Evolutionary conservation across 2,888 invertebrate genomes (phyloP).

Genomic region (Arctia plantaginis): DNA sequence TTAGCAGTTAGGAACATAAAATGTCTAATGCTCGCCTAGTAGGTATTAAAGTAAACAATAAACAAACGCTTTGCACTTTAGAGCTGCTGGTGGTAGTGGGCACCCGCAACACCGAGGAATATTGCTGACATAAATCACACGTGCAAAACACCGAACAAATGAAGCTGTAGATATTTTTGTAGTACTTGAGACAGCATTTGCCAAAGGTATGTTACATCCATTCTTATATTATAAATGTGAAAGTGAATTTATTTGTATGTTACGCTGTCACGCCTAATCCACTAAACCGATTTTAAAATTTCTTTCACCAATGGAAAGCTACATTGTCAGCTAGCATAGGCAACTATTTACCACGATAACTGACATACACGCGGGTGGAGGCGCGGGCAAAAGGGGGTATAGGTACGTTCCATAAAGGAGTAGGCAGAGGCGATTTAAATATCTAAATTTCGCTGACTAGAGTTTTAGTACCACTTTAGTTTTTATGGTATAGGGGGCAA

Average conservation of each 20-base stretch:
- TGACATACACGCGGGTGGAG: no score
- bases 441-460: background rate
- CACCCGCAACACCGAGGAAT: constrained; percentile 7
- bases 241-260: no score
- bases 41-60: constrained; percentile 37
- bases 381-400: no score
- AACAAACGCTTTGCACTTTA: constrained; percentile 30
- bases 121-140: constrained; percentile 21
- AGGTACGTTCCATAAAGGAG: background rate
- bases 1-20: no score
- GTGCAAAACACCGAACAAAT: constrained; percentile 11
- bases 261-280: no score
- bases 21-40: constrained; percentile 9
- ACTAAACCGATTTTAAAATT: no score
- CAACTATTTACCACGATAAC: no score
- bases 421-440: background rate
- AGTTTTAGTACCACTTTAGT: no score
- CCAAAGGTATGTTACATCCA: background rate
- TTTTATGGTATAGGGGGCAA: no score
- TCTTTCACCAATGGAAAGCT: no score
- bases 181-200: background rate
- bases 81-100: constrained; percentile 21
- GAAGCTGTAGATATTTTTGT: constrained; percentile 10
- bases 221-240: no score
- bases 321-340: no score